Base-by-base conservation (phyloP, 2,888 invertebrate genomes). In the Dendrolimus houi region DNA sequence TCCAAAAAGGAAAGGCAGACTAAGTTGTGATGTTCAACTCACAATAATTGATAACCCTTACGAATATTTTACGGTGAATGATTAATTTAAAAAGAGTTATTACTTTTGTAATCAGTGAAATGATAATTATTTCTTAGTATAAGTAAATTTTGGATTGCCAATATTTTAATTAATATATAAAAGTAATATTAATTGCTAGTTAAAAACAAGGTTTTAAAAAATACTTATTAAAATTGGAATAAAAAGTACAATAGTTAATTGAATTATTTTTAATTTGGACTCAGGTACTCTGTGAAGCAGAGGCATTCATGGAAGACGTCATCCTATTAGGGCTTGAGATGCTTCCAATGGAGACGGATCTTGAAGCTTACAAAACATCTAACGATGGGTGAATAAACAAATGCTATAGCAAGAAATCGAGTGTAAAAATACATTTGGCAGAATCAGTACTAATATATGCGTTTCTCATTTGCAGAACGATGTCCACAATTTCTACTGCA, bases 291-390 rank as follows among this genome's bases (percentile, higher is more conserved):
- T 89, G 89, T 67, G 85, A 88, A 71, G 87, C 79, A 8, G 89
- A 90, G 73, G 83, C 87, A 0, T 89, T 90, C 63, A 83, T 86
- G 77, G 90, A 88, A 72, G 89, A 90, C 63, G 83, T 90, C 1
- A 82, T 88, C 62, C 65, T 90, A 56, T 61, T 81, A 52, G 87
- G 87, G 1, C 71, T 90, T 40, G 83, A 87, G 68, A 87, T 90
- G 89, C 77, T 90, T 12, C 74, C 89, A 10, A 84, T 89, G 85
- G 87, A 87, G 40, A 65, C 70, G 9, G 87, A 88, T 66, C 65
- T 87, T 41, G 82, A 85, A 8, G 61, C 67, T 7, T 81, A 75
- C 61, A 81, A 77, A 60, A 54, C 62, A 42, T 71, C 72, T 47
- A 60, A 58, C 9, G 83, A 79, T 9, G 77, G 74, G 81, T 79